Conservation (phyloP, 2,888 invertebrate species). For the Lobophora halterata region DNA sequence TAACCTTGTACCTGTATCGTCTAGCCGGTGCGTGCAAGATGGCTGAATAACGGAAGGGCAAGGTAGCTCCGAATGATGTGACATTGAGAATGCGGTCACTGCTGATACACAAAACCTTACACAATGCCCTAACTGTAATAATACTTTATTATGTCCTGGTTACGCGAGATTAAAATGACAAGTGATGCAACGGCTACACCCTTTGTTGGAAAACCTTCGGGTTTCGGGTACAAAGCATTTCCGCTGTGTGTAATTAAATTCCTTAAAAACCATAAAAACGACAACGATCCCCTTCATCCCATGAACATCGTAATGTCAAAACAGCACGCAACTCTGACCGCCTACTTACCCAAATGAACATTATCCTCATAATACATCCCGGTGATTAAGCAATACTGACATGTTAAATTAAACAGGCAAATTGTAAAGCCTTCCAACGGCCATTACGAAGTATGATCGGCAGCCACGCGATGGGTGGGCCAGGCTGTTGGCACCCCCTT, state of each 20-base stretch:
- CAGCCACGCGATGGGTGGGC: constrained; percentile 49
- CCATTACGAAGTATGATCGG: constrained; percentile 38
- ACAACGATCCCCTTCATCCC: constrained; percentile 1
- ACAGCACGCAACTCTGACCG: constrained; percentile 23
- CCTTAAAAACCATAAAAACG: constrained; percentile 1
- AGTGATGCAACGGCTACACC: constrained; percentile 17
- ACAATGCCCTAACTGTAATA: constrained; percentile 35
- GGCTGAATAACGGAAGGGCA: constrained; percentile 45
- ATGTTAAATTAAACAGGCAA: constrained; percentile 39
- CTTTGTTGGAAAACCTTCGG: not conserved
- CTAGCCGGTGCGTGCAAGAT: constrained; percentile 35
- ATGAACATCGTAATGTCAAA: constrained; percentile 16
- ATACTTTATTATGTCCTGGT: constrained; percentile 23
- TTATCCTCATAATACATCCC: constrained; percentile 22
- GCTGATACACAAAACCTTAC: constrained; percentile 39
- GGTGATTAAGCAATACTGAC: constrained; percentile 33
- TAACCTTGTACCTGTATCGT: constrained; percentile 37
- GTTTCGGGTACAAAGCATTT: constrained; percentile 7
- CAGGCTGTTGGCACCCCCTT: constrained; percentile 32
- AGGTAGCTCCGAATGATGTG: constrained; percentile 36
- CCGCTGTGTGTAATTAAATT: constrained; percentile 1
- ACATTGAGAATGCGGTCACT: constrained; percentile 49
- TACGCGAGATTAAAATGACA: constrained; percentile 26
- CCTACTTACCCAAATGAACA: constrained; percentile 31
- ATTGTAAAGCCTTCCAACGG: constrained; percentile 41